These are phyloP conservation scores for Pristiophorus japonicus DNA, from an alignment of 2,113 vertebrate genomes.

Conservation along the genomic window DNA sequence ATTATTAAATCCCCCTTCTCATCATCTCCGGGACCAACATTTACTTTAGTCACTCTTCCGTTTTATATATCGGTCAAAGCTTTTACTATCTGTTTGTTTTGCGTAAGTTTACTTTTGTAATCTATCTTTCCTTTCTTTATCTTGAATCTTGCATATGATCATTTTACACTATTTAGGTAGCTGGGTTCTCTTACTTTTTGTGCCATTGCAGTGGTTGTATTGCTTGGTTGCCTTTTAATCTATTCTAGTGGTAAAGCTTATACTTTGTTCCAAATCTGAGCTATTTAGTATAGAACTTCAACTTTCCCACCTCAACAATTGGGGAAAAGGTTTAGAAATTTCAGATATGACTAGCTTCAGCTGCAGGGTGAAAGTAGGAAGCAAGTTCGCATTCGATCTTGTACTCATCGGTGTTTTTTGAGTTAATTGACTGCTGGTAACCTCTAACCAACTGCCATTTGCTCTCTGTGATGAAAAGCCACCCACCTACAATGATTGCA, in stretches of 20 bases:
- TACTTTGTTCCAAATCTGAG: not conserved
- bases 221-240: not conserved
- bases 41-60: too few species aligned
- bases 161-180: not conserved
- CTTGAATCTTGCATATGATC: too few species aligned
- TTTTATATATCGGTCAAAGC: too few species aligned
- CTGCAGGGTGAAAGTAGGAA: not conserved
- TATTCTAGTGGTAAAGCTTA: not conserved
- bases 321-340: too few species aligned
- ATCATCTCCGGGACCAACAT: too few species aligned
- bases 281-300: not conserved
- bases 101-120: too few species aligned
- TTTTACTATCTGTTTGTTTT: too few species aligned
- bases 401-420: constrained; percentile 38
- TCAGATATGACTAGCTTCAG: not conserved
- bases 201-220: not conserved
- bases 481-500: constrained; percentile 54
- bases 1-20: too few species aligned
- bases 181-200: not conserved
- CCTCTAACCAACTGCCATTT: constrained; percentile 45
- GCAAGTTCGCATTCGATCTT: not conserved
- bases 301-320: too few species aligned
- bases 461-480: constrained; percentile 50
- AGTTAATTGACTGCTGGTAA: constrained; percentile 59
- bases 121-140: too few species aligned